Base-by-base conservation (phyloP, 2,797 vertebrate species). In the Lateolabrax maculatus region DNA sequence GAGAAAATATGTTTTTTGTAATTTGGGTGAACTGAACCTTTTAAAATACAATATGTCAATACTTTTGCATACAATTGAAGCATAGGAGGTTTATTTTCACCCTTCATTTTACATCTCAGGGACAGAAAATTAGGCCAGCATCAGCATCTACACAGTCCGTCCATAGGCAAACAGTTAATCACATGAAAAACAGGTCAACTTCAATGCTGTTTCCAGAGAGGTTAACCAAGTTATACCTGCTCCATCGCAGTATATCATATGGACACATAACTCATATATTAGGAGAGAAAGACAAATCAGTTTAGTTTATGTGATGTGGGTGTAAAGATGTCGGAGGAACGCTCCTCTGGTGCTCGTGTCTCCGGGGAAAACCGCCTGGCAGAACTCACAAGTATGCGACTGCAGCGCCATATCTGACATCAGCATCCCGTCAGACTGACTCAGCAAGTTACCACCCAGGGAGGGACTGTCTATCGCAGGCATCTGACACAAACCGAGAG, bases 371-470 rank as follows among this genome's bases (percentile, higher is more conserved):
- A 95, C 75, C 0, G 95, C 95, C 36, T 92, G 92, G 88, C 96
- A 97, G 83, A 96, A 95, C 11, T 96, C 95, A 16, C 96, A 96
- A 61, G 94, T 77, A 0, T 93, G 91, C 34, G 96, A 96, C 70
- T 95, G 94, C 49, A 95, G 87, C 0, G 90, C 87, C 5, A 90
- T 79, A 1, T 92, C 93, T 0, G 95, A 93, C 90, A 95, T 88
- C 88, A 93, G 1, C 9, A 93, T 46, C 13, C 77, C 71, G 0
- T 77, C 48, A 0, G 83, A 46, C 6, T 73, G 51, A 44, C 71
- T 79, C 0, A 82, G 48, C 2, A 71, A 0, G 21, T 88, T 87
- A 0, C 90, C 87, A 65, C 75, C 81, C 83, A 91, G 74, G 48
- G 71, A 79, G 48, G 87, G 90, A 9, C 75, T 56, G 1, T 89